Evolutionary conservation across 2,888 invertebrate genomes (phyloP).

Genomic region (Gastrophysa polygoni): DNA sequence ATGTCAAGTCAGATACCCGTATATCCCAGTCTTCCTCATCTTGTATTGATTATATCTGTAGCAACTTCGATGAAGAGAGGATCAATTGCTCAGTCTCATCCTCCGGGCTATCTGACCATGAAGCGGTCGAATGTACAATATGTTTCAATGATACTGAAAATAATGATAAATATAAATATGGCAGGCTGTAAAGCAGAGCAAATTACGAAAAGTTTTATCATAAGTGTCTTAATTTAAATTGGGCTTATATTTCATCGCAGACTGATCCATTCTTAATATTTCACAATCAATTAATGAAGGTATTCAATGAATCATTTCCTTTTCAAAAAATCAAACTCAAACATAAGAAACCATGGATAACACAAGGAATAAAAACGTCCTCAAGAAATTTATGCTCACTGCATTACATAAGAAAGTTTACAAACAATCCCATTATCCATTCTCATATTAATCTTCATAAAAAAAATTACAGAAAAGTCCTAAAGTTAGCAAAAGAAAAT

Average conservation of each 20-base stretch:
- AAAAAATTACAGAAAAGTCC: not conserved
- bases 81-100: not conserved
- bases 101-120: not conserved
- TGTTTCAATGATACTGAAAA: not conserved
- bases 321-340: constrained; percentile 4
- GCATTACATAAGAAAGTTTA: not conserved
- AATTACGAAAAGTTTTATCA: not conserved
- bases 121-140: not conserved
- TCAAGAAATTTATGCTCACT: constrained; percentile 6
- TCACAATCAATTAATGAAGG: constrained; percentile 1
- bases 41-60: constrained; percentile 6
- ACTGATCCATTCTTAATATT: not conserved
- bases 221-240: not conserved
- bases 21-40: not conserved
- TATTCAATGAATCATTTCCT: not conserved
- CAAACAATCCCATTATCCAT: constrained; percentile 2
- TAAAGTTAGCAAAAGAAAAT: not conserved
- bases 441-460: not conserved
- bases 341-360: constrained; percentile 9
- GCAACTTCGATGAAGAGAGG: not conserved
- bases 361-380: constrained; percentile 13
- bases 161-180: not conserved
- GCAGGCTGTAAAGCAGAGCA: not conserved
- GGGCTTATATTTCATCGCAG: not conserved
- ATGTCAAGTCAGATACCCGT: not conserved